phyloP scores from a whole-genome alignment of 2,797 vertebrate genomes.

The Mus caroli region DNA sequence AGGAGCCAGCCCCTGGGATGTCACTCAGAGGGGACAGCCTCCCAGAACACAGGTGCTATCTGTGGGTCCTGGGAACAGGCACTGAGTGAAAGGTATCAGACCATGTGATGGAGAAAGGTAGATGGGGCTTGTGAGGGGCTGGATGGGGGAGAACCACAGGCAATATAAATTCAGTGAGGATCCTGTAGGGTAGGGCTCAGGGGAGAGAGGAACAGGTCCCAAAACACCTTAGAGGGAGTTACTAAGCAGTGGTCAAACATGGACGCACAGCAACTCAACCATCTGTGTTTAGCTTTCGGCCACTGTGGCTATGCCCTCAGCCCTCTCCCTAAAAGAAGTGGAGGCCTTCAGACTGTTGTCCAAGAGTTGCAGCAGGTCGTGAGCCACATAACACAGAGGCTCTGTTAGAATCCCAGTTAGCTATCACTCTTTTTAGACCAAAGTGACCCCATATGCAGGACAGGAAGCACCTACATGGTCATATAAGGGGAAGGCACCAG shows the following conservation, averaged over 20 bases:
- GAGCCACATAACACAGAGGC: too few relatives aligned
- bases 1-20: neutral
- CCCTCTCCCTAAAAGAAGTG: neutral
- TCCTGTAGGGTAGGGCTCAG: neutral
- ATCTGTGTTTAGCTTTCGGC: neutral
- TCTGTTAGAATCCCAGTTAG: neutral
- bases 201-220: neutral
- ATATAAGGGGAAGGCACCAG: neutral
- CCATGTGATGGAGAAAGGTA: neutral
- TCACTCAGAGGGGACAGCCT: neutral
- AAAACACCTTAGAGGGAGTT: neutral
- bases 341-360: neutral
- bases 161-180: neutral
- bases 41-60: neutral
- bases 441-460: neutral
- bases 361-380: neutral
- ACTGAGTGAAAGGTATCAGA: neutral
- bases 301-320: neutral
- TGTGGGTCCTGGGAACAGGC: neutral
- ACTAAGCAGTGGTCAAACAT: fast-evolving
- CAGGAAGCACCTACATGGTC: neutral
- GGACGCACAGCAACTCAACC: neutral
- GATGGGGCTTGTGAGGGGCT: neutral
- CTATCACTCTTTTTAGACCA: neutral
- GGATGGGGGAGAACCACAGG: neutral